phyloP scores from a whole-genome alignment of 2,888 invertebrate species.

The Aphidoletes aphidimyza region DNA sequence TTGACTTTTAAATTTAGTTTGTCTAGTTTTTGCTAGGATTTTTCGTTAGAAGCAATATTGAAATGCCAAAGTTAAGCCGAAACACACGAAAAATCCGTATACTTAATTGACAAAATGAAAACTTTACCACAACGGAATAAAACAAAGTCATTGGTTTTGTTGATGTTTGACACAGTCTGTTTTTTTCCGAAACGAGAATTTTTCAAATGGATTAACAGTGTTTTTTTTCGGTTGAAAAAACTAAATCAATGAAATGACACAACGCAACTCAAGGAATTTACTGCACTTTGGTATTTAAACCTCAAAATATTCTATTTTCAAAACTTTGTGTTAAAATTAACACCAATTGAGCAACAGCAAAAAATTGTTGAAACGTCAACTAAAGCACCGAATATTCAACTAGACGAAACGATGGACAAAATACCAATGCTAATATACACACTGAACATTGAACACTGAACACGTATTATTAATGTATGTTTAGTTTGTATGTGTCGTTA shows the following conservation, averaged over 20 bases:
- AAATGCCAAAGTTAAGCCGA: conserved; percentile 4
- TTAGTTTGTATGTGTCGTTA: not conserved
- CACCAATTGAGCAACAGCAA: too few species aligned
- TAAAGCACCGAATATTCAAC: too few species aligned
- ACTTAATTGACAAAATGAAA: not conserved
- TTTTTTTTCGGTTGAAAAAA: too few species aligned
- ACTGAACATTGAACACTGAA: too few species aligned
- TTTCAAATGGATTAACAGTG: not conserved
- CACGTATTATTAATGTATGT: not conserved
- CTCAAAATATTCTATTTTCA: too few species aligned
- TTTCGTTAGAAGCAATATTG: not conserved
- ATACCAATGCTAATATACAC: conserved; percentile 22
- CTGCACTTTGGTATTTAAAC: too few species aligned
- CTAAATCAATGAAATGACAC: too few species aligned
- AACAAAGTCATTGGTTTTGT: not conserved
- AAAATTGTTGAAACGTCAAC: too few species aligned
- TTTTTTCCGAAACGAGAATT: not conserved
- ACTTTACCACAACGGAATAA: not conserved
- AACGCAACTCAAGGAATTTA: too few species aligned
- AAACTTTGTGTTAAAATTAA: too few species aligned
- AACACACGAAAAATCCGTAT: not conserved
- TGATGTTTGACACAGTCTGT: not conserved
- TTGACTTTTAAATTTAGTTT: conserved; percentile 37
- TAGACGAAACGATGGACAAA: too few species aligned
- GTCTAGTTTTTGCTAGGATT: not conserved